phyloP scores from a whole-genome alignment of 2,888 invertebrate genomes.

The Hylaea fasciaria region DNA sequence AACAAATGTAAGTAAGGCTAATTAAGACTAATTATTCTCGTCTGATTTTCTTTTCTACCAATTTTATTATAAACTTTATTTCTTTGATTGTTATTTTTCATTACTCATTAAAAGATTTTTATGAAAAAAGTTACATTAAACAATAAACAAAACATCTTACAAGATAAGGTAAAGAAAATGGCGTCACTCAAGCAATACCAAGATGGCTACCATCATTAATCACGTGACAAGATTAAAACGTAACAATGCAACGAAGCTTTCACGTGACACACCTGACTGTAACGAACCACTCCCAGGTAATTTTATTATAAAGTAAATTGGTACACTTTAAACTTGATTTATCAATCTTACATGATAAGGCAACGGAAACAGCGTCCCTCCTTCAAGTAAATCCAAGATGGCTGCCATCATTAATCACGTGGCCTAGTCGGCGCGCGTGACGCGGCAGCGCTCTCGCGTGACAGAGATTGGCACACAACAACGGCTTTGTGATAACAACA shows the following conservation, averaged over 20 bases:
- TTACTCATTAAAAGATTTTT: too few relatives aligned
- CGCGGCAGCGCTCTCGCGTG: conserved; percentile 40
- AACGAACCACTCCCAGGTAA: too few relatives aligned
- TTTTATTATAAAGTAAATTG: too few relatives aligned
- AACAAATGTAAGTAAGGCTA: too few relatives aligned
- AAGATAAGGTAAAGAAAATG: conserved; percentile 27
- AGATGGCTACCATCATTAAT: conserved; percentile 56
- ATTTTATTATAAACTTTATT: too few relatives aligned
- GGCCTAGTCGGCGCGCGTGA: conserved; percentile 37
- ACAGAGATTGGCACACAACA: conserved; percentile 49
- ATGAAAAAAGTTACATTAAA: too few relatives aligned
- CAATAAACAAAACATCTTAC: neutral
- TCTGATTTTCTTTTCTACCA: too few relatives aligned
- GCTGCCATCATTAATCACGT: conserved; percentile 55
- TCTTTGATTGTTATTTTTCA: too few relatives aligned
- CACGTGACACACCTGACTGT: conserved; percentile 30
- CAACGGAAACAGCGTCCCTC: conserved; percentile 20
- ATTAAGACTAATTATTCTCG: too few relatives aligned
- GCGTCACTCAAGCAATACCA: conserved; percentile 42
- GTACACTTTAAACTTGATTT: neutral
- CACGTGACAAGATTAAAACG: conserved; percentile 45
- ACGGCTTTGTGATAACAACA: conserved; percentile 36
- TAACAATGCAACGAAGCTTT: conserved; percentile 35
- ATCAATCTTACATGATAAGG: conserved; percentile 19
- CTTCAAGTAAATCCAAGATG: conserved; percentile 50